Base-by-base conservation (phyloP, 2,797 vertebrate genomes). In the Trichosurus vulpecula region DNA sequence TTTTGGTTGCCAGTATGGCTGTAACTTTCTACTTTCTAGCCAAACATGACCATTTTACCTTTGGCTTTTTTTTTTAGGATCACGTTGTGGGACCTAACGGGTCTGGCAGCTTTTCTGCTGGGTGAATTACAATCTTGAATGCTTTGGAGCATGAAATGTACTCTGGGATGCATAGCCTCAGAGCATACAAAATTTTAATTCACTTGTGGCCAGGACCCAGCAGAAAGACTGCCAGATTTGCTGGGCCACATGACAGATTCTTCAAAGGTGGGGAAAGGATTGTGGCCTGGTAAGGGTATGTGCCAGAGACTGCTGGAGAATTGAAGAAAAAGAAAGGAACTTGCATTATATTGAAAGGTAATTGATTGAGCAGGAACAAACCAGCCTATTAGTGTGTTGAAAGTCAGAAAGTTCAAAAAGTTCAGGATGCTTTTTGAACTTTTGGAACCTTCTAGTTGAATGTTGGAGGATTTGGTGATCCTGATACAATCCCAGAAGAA, bases 401-500 rank as follows among this genome's bases (percentile, higher is more conserved):
- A 94, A 95, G 91, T 47, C 95, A 90, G 47, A 95, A 16, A 16
- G 90, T 9, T 93, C 58, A 91, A 91, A 3, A 31, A 91, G 30
- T 91, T 90, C 91, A 61, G 31, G 55, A 52, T 52, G 2, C 52
- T 74, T 95, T 94, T 57, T 94, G 90, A 96, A 93, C 87, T 90
- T 58, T 91, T 91, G 35, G 47, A 96, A 95, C 9, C 19, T 54
- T 95, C 92, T 58, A 8, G 29, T 31, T 55, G 90, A 97, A 92
- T 16, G 56, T 95, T 90, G 90, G 89, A 96, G 94, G 92, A 94
- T 57, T 94, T 57, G 91, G 55, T 11, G 6, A 55, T 92, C 30
- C 27, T 27, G 52, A 13, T 56, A 92, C 56, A 96, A 94, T 94
- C 30, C 57, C 92, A 95, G 87, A 81, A 95, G 47, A 96, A 95